Percentiles rank a stretch among this genome's conserved stretches.
phyloP scores from a whole-genome alignment of 2,888 invertebrate genomes.

The Julus scandinavius region DNA sequence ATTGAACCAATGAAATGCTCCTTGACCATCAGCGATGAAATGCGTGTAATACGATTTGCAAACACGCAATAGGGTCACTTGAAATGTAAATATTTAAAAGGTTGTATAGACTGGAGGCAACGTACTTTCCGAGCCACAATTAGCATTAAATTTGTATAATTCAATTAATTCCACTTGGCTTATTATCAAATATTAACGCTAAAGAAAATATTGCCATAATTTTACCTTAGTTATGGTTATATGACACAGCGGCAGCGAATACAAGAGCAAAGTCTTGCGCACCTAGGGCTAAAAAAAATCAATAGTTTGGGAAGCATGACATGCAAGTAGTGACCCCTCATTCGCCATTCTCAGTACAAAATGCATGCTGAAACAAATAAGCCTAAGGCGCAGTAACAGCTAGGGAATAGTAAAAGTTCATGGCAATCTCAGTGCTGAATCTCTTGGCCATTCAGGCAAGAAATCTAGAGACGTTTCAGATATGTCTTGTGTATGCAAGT shows the following conservation, averaged over 20 bases:
- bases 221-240: not conserved
- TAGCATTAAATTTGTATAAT: constrained; percentile 40
- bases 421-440: constrained; percentile 13
- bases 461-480: constrained; percentile 17
- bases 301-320: constrained; percentile 6
- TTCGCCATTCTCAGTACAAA: constrained; percentile 13
- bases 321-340: constrained; percentile 33
- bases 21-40: not conserved
- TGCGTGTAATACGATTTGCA: constrained; percentile 10
- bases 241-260: not conserved
- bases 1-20: not conserved
- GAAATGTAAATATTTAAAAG: constrained; percentile 13
- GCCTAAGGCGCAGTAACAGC: constrained; percentile 5
- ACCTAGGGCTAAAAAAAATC: not conserved
- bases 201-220: constrained; percentile 28
- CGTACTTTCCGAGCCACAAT: not conserved
- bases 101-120: not conserved
- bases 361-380: constrained; percentile 39
- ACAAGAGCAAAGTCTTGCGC: not conserved
- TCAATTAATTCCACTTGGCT: constrained; percentile 31
- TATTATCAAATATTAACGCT: constrained; percentile 20
- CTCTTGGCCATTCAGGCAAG: not conserved
- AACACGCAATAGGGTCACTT: constrained; percentile 28
- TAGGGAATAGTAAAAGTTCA: constrained; percentile 16
- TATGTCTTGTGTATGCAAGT: not conserved